phyloP scores from a whole-genome alignment of 1,140 invertebrate species.

The Pemphigus obesinymphae region DNA sequence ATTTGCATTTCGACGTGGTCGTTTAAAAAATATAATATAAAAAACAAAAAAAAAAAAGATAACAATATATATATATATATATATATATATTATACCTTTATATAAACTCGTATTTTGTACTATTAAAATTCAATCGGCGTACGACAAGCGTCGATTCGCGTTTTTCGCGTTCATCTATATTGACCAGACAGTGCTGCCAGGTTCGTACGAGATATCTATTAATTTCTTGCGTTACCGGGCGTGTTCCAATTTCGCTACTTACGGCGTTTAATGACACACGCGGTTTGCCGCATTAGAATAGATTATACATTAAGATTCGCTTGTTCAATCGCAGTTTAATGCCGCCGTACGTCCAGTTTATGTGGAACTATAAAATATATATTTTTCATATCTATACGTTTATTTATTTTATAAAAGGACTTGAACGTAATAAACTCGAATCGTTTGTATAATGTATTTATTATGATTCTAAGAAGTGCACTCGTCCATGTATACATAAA shows the following conservation, averaged over 20 bases:
- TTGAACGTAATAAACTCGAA: constrained; percentile 27
- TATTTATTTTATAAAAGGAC: constrained; percentile 21
- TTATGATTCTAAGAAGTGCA: constrained; percentile 18
- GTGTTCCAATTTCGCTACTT: neutral
- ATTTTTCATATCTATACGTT: constrained; percentile 1
- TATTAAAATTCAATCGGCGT: no score
- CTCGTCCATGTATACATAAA: neutral
- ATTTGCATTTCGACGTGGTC: no score
- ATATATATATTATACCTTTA: no score
- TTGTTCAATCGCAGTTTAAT: neutral
- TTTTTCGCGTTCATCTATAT: neutral
- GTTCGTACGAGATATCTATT: no score
- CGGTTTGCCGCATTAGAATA: neutral
- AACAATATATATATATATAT: no score
- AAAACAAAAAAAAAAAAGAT: no score
- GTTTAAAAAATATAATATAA: no score
- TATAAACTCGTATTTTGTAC: no score
- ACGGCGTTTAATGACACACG: neutral
- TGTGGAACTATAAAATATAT: neutral
- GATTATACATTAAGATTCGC: neutral
- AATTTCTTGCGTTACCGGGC: neutral
- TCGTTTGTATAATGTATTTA: neutral
- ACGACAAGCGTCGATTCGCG: neutral
- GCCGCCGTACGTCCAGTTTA: neutral
- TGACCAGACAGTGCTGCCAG: no score